Evolutionary conservation across 2,113 vertebrate genomes (phyloP).

Genomic region (Castor canadensis): DNA sequence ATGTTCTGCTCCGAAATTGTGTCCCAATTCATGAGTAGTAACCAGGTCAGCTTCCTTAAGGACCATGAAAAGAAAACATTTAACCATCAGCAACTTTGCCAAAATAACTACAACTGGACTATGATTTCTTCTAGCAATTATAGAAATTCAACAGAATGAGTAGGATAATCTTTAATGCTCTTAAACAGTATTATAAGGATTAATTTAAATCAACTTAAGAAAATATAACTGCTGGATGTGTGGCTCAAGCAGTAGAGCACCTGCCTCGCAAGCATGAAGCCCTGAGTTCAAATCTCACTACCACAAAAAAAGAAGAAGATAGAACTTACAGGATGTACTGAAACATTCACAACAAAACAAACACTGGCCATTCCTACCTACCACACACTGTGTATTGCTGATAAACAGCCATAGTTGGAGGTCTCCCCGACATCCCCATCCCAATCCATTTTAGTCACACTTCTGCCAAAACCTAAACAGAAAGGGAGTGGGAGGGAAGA

Average conservation of each 20-base stretch:
- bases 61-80: background rate
- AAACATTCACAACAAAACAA: background rate
- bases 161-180: background rate
- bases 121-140: background rate
- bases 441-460: background rate
- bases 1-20: slow-evolving; percentile 98
- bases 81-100: background rate
- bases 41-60: slow-evolving; percentile 97
- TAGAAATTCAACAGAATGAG: background rate
- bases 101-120: background rate
- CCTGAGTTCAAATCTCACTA: no score
- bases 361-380: background rate
- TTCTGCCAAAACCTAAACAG: background rate
- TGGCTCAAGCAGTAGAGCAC: no score
- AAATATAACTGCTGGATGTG: no score
- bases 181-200: background rate
- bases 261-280: no score
- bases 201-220: background rate
- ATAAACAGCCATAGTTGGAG: background rate
- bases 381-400: background rate
- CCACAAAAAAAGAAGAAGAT: no score
- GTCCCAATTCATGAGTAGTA: slow-evolving; percentile 97
- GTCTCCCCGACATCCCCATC: rapidly evolving
- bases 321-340: background rate
- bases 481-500: background rate